These are phyloP conservation scores for Coregonus sp. DNA, from an alignment of 2,797 vertebrate genomes.

Conservation along the genomic window DNA sequence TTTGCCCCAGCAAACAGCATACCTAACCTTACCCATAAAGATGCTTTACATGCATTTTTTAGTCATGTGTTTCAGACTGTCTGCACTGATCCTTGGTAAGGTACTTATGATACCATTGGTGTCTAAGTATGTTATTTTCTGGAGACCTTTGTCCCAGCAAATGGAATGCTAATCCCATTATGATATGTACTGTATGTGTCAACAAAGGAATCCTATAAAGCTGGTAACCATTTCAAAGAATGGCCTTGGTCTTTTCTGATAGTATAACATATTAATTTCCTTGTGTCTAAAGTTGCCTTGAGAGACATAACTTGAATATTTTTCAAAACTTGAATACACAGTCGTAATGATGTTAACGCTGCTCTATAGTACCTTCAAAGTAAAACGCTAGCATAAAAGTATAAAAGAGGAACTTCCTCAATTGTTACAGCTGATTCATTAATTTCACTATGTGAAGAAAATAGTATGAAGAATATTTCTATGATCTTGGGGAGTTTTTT, in stretches of 20 bases:
- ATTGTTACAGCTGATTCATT: neutral
- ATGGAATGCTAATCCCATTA: slow-evolving; percentile 74
- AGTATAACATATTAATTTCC: slow-evolving; percentile 62
- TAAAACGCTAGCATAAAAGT: neutral
- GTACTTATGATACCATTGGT: slow-evolving; percentile 77
- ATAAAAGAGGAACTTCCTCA: neutral
- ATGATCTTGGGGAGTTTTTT: neutral
- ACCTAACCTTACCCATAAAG: neutral
- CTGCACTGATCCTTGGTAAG: slow-evolving; percentile 74
- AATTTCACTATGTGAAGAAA: slow-evolving; percentile 11
- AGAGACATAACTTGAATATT: slow-evolving; percentile 74
- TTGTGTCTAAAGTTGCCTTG: slow-evolving; percentile 50
- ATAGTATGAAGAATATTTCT: slow-evolving; percentile 4
- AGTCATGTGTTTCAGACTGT: slow-evolving; percentile 77
- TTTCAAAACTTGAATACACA: slow-evolving; percentile 51
- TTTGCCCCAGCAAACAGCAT: slow-evolving; percentile 15
- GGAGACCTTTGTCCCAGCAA: slow-evolving; percentile 74
- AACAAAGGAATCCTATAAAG: slow-evolving; percentile 56
- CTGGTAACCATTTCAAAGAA: slow-evolving; percentile 38
- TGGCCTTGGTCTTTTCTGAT: slow-evolving; percentile 44
- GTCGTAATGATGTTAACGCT: slow-evolving; percentile 14
- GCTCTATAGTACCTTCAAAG: neutral
- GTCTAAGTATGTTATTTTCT: slow-evolving; percentile 80
- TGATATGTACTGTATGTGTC: slow-evolving; percentile 76
- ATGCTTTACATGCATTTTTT: slow-evolving; percentile 71